These are phyloP conservation scores for Rhombomys opimus DNA, from an alignment of 2,113 vertebrate species.

Conservation along the genomic window DNA sequence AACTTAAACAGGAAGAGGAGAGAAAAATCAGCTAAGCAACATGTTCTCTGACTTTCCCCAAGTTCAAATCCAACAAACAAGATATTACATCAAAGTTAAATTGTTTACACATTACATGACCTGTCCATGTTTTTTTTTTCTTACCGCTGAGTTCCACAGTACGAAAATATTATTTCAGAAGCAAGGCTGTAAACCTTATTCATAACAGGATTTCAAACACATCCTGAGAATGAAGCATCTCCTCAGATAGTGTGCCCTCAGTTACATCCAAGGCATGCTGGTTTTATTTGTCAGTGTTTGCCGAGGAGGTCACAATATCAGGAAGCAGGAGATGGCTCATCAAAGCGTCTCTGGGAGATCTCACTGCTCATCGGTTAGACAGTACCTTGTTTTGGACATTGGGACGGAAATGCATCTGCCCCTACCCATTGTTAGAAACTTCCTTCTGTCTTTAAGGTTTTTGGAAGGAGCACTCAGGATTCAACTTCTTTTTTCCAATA, in stretches of 20 bases:
- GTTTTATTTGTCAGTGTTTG: constrained; percentile 92
- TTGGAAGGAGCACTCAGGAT: constrained; percentile 88
- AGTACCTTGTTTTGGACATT: constrained; percentile 94
- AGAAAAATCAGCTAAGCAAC: constrained; percentile 14
- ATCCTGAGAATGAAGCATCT: constrained; percentile 96
- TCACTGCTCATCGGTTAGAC: constrained; percentile 93
- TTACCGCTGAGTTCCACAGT: constrained; percentile 90
- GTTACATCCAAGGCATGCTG: constrained; percentile 89
- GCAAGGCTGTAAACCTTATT: constrained; percentile 98
- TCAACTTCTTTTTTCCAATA: constrained; percentile 90
- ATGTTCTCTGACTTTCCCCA: constrained; percentile 71
- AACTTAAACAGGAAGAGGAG: constrained; percentile 16
- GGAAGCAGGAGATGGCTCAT: constrained; percentile 99
- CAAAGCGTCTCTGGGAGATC: constrained; percentile 92
- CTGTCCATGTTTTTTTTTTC: constrained; percentile 81
- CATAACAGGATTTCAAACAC: constrained; percentile 99
- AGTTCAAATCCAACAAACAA: constrained; percentile 78
- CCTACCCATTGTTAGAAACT: constrained; percentile 98
- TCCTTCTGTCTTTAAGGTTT: constrained; percentile 95
- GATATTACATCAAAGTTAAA: constrained; percentile 86
- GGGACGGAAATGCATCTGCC: constrained; percentile 98
- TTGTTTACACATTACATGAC: constrained; percentile 87
- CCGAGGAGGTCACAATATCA: constrained; percentile 97
- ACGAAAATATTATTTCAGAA: constrained; percentile 97
- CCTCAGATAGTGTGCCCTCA: constrained; percentile 88